These are phyloP conservation scores for Etheostoma nigrum DNA, from an alignment of 2,797 vertebrate genomes.

Conservation along the genomic window DNA sequence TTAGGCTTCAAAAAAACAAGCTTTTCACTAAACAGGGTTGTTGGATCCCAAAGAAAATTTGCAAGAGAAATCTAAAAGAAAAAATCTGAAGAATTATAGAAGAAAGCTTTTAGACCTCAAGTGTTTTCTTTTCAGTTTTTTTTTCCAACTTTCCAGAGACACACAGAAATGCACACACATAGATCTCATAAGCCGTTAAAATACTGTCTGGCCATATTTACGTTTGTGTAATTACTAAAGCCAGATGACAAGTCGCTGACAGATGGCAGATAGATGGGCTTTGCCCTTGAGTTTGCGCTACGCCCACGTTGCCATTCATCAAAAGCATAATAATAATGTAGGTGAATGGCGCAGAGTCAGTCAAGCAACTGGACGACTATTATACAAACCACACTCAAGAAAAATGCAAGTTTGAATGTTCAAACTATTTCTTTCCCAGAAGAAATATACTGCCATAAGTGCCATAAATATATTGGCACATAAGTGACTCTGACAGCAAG, in stretches of 20 bases:
- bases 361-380: conserved; percentile 35
- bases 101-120: conserved; percentile 40
- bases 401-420: conserved; percentile 57
- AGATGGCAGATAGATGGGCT: conserved; percentile 76
- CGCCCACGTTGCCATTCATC: conserved; percentile 68
- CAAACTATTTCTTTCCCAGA: conserved; percentile 35
- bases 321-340: conserved; percentile 67
- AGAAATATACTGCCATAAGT: conserved; percentile 55
- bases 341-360: conserved; percentile 50
- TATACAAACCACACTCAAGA: conserved; percentile 26
- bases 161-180: conserved; percentile 34
- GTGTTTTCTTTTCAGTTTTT: conserved; percentile 29
- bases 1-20: background rate
- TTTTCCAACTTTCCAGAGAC: conserved; percentile 44
- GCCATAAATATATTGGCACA: conserved; percentile 67
- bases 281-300: conserved; percentile 72
- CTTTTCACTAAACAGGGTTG: background rate
- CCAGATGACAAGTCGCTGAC: conserved; percentile 79
- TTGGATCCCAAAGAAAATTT: conserved; percentile 17
- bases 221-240: conserved; percentile 77
- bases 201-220: conserved; percentile 73
- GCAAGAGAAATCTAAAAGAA: conserved; percentile 1
- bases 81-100: conserved; percentile 18
- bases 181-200: conserved; percentile 59
- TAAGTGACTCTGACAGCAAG: conserved; percentile 67